Conservation (phyloP, 1,140 invertebrate genomes). For the Colletes latitarsis region DNA sequence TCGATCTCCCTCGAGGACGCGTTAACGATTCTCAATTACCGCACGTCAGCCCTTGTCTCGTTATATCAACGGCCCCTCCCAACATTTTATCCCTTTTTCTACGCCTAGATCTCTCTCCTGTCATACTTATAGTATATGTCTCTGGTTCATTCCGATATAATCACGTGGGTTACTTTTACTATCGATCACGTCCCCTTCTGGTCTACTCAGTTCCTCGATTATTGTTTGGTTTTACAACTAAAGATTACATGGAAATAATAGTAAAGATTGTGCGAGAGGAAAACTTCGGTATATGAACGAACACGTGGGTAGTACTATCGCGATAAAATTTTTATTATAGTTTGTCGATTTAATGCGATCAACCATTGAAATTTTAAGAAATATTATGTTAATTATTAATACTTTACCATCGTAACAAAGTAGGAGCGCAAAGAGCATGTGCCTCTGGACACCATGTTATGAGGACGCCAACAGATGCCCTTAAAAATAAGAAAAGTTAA, state of each 20-base stretch:
- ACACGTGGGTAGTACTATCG: too few relatives aligned
- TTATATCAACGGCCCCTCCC: neutral
- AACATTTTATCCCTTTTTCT: neutral
- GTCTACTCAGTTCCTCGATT: neutral
- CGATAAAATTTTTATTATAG: too few relatives aligned
- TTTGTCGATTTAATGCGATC: too few relatives aligned
- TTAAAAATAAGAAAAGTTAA: too few relatives aligned
- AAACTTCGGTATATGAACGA: neutral
- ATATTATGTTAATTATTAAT: too few relatives aligned
- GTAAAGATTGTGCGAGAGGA: neutral
- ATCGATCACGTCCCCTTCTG: neutral
- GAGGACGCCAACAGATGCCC: too few relatives aligned
- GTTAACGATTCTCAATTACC: constrained; percentile 66
- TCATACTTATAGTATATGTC: neutral
- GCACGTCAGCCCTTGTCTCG: constrained; percentile 38
- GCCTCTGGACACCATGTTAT: too few relatives aligned
- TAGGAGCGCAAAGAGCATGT: too few relatives aligned
- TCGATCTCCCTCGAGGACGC: constrained; percentile 63
- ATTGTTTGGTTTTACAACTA: neutral
- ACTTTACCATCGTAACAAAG: too few relatives aligned
- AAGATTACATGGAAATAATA: constrained; percentile 10
- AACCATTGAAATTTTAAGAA: too few relatives aligned
- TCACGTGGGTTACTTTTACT: constrained; percentile 17
- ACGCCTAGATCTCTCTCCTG: neutral
- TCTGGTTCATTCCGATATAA: neutral